These are phyloP conservation scores for Saccopteryx leptura DNA, from an alignment of 2,113 vertebrate genomes.

Conservation along the genomic window DNA sequence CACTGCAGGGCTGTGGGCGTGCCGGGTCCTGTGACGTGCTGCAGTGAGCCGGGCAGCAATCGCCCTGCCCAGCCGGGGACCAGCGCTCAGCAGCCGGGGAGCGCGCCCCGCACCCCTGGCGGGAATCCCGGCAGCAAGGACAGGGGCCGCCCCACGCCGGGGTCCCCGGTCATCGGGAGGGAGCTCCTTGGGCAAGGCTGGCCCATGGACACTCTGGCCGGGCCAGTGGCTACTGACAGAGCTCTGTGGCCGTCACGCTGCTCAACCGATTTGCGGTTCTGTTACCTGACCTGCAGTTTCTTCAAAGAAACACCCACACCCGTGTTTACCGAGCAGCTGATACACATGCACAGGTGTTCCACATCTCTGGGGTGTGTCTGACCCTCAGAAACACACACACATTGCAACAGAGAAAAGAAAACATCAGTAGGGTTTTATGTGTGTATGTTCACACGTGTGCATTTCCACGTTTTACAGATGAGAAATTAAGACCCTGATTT, in stretches of 20 bases:
- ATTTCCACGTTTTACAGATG: background rate
- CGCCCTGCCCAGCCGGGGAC: constrained; percentile 1
- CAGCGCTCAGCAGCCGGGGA: background rate
- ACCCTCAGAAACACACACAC: background rate
- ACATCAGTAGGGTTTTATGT: background rate
- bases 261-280: fast-evolving
- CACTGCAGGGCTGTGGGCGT: constrained; percentile 64
- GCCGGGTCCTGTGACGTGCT: constrained; percentile 81
- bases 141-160: constrained; percentile 38
- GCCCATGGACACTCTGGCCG: too few species aligned
- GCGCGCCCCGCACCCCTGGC: constrained; percentile 51
- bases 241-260: fast-evolving
- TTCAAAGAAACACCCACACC: background rate
- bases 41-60: constrained; percentile 79
- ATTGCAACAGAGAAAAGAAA: background rate
- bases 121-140: constrained; percentile 61
- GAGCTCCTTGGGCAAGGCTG: too few species aligned
- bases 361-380: fast-evolving
- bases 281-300: fast-evolving
- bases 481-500: background rate
- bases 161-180: background rate
- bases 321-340: background rate
- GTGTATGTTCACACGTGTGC: background rate
- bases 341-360: fast-evolving
- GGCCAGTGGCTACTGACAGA: fast-evolving